A percentile compares a stretch with the other conserved stretches of the same genome.
Conservation (phyloP, 1,140 invertebrate genomes). For the Brachionus rubens region DNA sequence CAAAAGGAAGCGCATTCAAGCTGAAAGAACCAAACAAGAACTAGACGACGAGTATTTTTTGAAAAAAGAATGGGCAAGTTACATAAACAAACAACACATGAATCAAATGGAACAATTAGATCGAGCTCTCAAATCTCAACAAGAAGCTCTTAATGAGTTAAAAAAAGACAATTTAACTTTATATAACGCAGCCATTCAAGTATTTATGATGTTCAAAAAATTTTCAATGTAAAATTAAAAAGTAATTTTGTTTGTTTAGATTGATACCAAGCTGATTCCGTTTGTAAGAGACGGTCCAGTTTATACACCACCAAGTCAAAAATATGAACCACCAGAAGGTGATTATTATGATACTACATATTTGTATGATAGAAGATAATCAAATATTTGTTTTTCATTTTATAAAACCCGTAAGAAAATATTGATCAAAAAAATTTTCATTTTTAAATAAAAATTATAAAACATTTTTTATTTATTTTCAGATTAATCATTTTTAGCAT, state of each 20-base stretch:
- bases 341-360: conserved; percentile 44
- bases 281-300: conserved; percentile 33
- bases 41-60: conserved; percentile 35
- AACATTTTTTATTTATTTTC: neutral
- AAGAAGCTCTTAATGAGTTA: conserved; percentile 31
- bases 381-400: neutral
- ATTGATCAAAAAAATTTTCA: conserved; percentile 1
- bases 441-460: neutral
- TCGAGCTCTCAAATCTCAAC: conserved; percentile 22
- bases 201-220: neutral
- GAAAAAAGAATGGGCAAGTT: conserved; percentile 44
- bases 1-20: neutral
- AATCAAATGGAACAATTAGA: neutral
- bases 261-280: conserved; percentile 24
- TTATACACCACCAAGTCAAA: neutral
- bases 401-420: neutral
- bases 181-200: conserved; percentile 37
- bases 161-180: conserved; percentile 19
- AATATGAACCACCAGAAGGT: conserved; percentile 42
- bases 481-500: too few species aligned
- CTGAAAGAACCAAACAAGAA: neutral
- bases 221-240: neutral
- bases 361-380: conserved; percentile 43
- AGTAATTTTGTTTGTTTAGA: neutral
- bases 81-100: conserved; percentile 6